A percentile compares a stretch with the other conserved stretches of the same genome.
Conservation (phyloP, 2,888 invertebrate genomes). For the Arge pagana region DNA sequence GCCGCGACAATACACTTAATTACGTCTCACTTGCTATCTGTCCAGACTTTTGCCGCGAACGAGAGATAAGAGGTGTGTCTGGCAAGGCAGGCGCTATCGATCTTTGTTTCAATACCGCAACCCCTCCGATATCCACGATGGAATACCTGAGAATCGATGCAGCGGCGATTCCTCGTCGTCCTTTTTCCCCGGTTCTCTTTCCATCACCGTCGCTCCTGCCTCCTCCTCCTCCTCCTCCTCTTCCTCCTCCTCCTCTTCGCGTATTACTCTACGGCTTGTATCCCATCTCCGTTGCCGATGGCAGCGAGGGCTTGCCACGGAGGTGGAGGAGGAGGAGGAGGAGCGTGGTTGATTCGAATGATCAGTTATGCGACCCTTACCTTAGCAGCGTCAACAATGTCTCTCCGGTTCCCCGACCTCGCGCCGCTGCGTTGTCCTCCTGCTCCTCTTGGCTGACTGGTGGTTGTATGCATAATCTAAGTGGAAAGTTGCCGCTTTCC, state of each 20-base stretch:
- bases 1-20: constrained; percentile 15
- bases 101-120: not conserved
- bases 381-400: constrained; percentile 17
- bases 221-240: no score
- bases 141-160: no score
- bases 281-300: no score
- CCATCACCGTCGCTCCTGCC: no score
- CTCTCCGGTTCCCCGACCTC: constrained; percentile 15
- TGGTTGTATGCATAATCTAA: constrained; percentile 20
- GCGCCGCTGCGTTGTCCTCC: not conserved
- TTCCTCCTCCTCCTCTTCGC: no score
- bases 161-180: no score
- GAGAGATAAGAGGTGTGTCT: constrained; percentile 5
- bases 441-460: constrained; percentile 3
- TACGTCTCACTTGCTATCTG: constrained; percentile 13
- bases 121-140: not conserved
- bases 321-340: not conserved
- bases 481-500: constrained; percentile 21
- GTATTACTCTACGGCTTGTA: no score
- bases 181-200: no score
- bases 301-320: no score
- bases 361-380: constrained; percentile 21
- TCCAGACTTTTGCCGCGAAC: not conserved
- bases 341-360: constrained; percentile 15
- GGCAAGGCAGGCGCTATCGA: constrained; percentile 9